Evolutionary conservation across 2,888 invertebrate genomes (phyloP).

Genomic region (Formica aserva): DNA sequence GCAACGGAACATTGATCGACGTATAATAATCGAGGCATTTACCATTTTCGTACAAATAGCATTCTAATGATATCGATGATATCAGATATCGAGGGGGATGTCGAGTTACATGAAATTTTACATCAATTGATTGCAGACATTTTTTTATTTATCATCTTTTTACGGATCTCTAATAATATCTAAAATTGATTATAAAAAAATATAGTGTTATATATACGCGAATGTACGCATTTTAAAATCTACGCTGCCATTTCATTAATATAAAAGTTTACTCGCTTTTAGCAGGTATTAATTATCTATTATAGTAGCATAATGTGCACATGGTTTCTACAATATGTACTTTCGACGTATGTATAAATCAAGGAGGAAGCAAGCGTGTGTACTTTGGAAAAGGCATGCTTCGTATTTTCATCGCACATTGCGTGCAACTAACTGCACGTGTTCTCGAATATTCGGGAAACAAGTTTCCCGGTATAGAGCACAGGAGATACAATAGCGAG

Average conservation of each 20-base stretch:
- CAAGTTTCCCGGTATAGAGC: slow-evolving; percentile 23
- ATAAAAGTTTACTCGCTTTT: not conserved
- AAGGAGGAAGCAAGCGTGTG: not conserved
- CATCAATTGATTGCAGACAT: not conserved
- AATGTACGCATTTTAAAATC: not conserved
- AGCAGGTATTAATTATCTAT: not conserved
- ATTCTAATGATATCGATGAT: slow-evolving; percentile 25
- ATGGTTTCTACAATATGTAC: not conserved
- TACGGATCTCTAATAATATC: not conserved
- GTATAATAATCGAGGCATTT: slow-evolving; percentile 38
- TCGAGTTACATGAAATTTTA: not conserved
- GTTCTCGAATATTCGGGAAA: slow-evolving; percentile 40
- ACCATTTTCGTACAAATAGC: slow-evolving; percentile 46
- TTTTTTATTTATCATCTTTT: not conserved
- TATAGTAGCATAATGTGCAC: not conserved
- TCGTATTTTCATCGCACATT: not conserved
- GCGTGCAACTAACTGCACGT: slow-evolving; percentile 20
- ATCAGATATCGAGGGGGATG: slow-evolving; percentile 8
- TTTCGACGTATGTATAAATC: not conserved
- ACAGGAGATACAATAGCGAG: slow-evolving; percentile 47
- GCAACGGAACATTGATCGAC: slow-evolving; percentile 46
- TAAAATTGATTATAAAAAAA: not conserved
- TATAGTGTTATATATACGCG: not conserved
- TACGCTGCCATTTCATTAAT: not conserved
- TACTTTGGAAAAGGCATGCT: slow-evolving; percentile 1